A percentile compares a stretch with the other conserved stretches of the same genome.
phyloP scores from a whole-genome alignment of 2,797 vertebrate genomes.

The Otolemur crassicaudatus region DNA sequence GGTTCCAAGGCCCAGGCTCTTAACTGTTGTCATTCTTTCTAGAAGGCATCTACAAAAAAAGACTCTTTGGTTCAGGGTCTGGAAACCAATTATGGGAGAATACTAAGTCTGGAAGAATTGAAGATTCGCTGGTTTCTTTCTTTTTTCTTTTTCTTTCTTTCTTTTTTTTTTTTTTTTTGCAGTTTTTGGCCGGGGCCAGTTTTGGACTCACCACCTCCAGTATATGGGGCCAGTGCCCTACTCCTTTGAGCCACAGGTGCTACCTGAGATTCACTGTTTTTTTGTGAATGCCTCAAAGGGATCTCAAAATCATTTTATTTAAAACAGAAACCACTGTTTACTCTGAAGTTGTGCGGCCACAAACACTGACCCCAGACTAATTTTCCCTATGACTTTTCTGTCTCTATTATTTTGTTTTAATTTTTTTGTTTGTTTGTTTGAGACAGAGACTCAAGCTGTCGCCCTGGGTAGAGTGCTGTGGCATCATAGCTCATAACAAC shows the following conservation, averaged over 20 bases:
- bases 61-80: background rate
- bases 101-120: background rate
- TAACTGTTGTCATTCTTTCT: background rate
- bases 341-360: constrained; percentile 26
- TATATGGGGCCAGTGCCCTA: too few relatives aligned
- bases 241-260: too few relatives aligned
- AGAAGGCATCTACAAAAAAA: background rate
- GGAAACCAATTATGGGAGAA: background rate
- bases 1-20: background rate
- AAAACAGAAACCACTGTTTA: constrained; percentile 8
- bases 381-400: background rate
- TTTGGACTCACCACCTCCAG: too few relatives aligned
- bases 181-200: too few relatives aligned
- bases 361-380: background rate
- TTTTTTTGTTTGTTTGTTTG: too few relatives aligned
- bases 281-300: background rate
- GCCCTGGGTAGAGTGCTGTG: too few relatives aligned
- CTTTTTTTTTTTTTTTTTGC: too few relatives aligned
- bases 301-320: constrained; percentile 7
- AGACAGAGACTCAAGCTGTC: too few relatives aligned
- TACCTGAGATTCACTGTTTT: background rate
- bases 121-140: background rate
- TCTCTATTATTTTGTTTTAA: background rate
- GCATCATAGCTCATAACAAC: too few relatives aligned
- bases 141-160: too few relatives aligned